These are phyloP conservation scores for Tetrax tetrax DNA, from an alignment of 2,113 vertebrate genomes.

Conservation along the genomic window DNA sequence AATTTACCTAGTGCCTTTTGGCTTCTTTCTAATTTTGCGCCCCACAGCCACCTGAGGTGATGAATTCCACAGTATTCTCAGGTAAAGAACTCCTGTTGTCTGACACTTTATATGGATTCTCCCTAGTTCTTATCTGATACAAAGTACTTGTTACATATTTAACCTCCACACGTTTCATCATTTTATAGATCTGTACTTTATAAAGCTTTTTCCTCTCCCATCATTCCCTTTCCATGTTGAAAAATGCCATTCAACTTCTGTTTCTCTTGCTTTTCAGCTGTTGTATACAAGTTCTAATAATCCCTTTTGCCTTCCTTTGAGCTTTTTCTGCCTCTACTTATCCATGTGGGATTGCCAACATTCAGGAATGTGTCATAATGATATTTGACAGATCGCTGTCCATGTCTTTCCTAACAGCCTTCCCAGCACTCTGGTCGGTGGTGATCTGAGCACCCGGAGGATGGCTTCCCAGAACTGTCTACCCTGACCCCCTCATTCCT, in stretches of 20 bases:
- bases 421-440: background rate
- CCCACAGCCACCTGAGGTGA: background rate
- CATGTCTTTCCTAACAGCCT: background rate
- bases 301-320: background rate
- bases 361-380: background rate
- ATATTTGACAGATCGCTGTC: background rate
- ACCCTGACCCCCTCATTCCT: background rate
- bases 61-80: background rate
- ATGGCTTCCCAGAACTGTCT: conserved; percentile 19
- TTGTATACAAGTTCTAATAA: background rate
- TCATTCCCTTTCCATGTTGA: background rate
- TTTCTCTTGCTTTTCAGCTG: background rate
- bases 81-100: background rate
- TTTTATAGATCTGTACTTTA: background rate
- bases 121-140: background rate
- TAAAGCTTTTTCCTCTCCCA: background rate
- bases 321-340: background rate
- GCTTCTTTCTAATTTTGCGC: background rate
- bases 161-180: background rate
- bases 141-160: background rate
- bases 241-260: background rate
- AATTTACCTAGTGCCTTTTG: background rate
- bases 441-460: background rate
- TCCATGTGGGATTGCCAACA: background rate
- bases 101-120: background rate